phyloP scores from a whole-genome alignment of 2,113 vertebrate species.

The Gila orcuttii region DNA sequence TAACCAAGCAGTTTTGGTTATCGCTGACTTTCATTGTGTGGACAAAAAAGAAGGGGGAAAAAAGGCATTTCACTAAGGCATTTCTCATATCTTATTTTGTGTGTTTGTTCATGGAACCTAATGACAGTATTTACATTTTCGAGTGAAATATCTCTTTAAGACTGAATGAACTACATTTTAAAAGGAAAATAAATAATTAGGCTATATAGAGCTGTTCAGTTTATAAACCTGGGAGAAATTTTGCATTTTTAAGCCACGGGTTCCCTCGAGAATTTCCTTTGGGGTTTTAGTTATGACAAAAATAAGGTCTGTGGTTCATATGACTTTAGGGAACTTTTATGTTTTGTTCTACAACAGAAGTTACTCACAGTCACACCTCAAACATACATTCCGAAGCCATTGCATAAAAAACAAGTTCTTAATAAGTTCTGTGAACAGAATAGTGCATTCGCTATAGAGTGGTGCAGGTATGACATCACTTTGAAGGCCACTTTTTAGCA shows the following conservation, averaged over 20 bases:
- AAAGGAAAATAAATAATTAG: background rate
- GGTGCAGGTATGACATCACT: too few relatives aligned
- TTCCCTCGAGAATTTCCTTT: background rate
- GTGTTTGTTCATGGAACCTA: background rate
- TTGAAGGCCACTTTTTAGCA: too few relatives aligned
- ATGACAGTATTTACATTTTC: background rate
- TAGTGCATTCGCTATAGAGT: too few relatives aligned
- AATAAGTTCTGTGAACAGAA: too few relatives aligned
- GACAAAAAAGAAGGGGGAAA: background rate
- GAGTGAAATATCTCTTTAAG: background rate
- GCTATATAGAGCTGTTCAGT: background rate
- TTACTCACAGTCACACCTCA: background rate
- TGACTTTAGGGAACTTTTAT: background rate
- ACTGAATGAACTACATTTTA: background rate
- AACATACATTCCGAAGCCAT: background rate
- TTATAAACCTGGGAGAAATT: background rate
- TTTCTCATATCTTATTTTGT: background rate
- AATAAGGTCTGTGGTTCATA: background rate
- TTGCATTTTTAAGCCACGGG: background rate
- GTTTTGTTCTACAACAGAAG: background rate
- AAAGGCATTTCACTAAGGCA: background rate
- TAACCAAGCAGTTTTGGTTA: background rate
- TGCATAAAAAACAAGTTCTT: too few relatives aligned
- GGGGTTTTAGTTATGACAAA: conserved; percentile 6
- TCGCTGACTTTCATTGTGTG: background rate